Conservation (phyloP, 1,140 invertebrate genomes). For the Leptopilina boulardi region DNA sequence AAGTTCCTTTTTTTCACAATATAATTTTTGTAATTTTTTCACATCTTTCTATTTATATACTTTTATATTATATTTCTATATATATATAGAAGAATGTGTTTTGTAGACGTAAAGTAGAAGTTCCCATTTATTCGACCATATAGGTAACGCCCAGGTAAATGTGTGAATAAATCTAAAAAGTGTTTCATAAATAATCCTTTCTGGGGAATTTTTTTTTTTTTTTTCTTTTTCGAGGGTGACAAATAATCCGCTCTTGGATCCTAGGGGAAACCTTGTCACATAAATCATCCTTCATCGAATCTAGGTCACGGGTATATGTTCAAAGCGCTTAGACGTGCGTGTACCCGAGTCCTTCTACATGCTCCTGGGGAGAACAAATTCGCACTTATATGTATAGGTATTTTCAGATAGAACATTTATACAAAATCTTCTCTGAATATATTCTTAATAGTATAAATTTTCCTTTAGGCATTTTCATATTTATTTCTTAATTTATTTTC, state of each 20-base stretch:
- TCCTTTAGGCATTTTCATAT: no score
- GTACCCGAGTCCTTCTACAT: not conserved
- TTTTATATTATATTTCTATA: no score
- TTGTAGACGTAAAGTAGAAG: no score
- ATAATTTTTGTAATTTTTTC: no score
- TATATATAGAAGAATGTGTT: no score
- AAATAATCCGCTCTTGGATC: conserved; percentile 32
- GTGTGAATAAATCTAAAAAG: not conserved
- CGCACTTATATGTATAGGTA: conserved; percentile 23
- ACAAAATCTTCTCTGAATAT: conserved; percentile 14
- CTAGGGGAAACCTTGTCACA: conserved; percentile 15
- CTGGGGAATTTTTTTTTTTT: not conserved
- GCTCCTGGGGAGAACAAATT: conserved; percentile 5
- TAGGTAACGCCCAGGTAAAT: not conserved
- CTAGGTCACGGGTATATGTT: conserved; percentile 19
- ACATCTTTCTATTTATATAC: no score
- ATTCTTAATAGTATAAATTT: no score
- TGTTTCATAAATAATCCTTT: conserved; percentile 9
- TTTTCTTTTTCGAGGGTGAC: no score
- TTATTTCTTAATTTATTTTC: no score
- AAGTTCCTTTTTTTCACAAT: no score
- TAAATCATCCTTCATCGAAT: conserved; percentile 34
- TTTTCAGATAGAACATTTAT: not conserved
- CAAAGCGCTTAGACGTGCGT: conserved; percentile 13
- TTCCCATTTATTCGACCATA: not conserved